Base-by-base conservation (phyloP, 2,888 invertebrate species). In the Idaea aversata region DNA sequence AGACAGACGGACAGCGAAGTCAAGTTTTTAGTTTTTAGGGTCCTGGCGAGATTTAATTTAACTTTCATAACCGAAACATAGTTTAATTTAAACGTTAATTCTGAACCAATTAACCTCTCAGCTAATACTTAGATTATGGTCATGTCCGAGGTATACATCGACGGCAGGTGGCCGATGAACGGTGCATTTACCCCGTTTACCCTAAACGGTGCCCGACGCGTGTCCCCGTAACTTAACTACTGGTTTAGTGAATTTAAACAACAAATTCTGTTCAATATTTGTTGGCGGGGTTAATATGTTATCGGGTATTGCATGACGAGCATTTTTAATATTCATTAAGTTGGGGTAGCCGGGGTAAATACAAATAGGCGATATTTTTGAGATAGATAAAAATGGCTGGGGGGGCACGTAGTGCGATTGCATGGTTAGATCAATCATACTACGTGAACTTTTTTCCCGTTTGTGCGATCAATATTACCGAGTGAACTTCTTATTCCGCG, bases 91-190 rank as follows among this genome's bases (percentile, higher is more conserved):
- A 38, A 38, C 38, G 38, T 10, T 38, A 38, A 38, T 38, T 38
- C 38, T 36, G 38, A 10, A 4, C 47, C 47, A 47, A 10, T 47
- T 47, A 47, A 47, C 47, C 47, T 25, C 34, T 60, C 34, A 60
- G 58, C 63, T 66, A 79, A 82, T 85, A 25, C 25, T 25, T 25
- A 83, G 80, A 86, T 85, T 85, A 83, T 73, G 77, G 82, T 80
- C 87, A 88, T 87, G 87, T 86, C 78, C 77, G 72, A 70, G 75
- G 80, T 80, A 85, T 87, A 86, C 80, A 87, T 87, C 80, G 86
- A 72, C 72, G 65, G 73, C 89, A 88, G 88, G 87, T 88, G 88
- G 69, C 75, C 81, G 67, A 75, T 84, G 77, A 70, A 70, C 72
- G 78, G 72, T 77, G 82, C 82, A 81, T 83, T 81, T 81, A 80